Percentiles rank a stretch among this genome's conserved stretches.
Evolutionary conservation across 2,113 vertebrate genomes (phyloP).

Genomic region (Rhinopithecus roxellana): DNA sequence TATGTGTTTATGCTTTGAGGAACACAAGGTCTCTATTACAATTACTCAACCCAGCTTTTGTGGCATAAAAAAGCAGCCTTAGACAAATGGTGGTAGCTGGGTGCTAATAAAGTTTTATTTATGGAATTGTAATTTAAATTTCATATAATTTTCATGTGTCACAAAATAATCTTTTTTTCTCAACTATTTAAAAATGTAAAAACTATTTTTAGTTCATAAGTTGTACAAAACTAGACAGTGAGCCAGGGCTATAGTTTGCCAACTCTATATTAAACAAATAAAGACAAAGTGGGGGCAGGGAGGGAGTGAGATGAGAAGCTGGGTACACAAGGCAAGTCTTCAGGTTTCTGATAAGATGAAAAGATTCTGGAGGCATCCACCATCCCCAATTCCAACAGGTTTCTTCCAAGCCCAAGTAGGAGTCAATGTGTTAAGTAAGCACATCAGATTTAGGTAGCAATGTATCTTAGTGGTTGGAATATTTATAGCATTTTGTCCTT

Average conservation of each 20-base stretch:
- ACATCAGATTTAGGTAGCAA: background rate
- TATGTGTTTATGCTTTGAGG: too few relatives aligned
- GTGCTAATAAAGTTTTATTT: background rate
- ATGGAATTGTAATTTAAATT: background rate
- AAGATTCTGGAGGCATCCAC: background rate
- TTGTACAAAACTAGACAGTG: background rate
- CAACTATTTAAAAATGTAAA: background rate
- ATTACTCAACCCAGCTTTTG: background rate
- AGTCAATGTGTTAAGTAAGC: background rate
- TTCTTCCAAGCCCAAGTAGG: background rate
- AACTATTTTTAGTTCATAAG: background rate
- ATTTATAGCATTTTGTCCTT: background rate
- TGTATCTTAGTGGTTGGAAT: background rate
- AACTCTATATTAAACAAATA: background rate
- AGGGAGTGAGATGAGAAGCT: background rate
- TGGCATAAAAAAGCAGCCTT: background rate
- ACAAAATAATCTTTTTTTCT: background rate
- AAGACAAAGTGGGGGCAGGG: accelerated
- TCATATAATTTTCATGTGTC: background rate
- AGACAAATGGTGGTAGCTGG: background rate
- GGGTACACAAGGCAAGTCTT: background rate
- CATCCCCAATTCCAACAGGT: background rate
- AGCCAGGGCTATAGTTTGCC: background rate
- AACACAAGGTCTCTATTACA: background rate
- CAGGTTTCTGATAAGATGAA: background rate